Evolutionary conservation across 2,888 invertebrate genomes (phyloP).

Genomic region (Selenia dentaria): DNA sequence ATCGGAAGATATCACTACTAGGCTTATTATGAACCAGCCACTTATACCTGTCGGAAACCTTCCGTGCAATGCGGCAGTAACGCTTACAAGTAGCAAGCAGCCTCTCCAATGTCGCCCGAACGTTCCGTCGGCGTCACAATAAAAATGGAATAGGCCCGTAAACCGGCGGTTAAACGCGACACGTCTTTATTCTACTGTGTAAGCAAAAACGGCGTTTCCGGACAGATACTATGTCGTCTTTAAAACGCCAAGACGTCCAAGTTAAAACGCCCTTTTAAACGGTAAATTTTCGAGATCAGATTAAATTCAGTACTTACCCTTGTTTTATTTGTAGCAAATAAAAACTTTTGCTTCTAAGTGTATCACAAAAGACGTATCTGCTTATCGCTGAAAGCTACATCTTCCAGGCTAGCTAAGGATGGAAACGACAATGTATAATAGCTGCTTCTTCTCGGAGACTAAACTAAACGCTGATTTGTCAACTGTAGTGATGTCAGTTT

Average conservation of each 20-base stretch:
- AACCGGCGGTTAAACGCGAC: conserved; percentile 28
- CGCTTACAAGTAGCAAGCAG: conserved; percentile 12
- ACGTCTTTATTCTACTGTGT: conserved; percentile 33
- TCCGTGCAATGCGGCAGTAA: conserved; percentile 13
- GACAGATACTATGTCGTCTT: conserved; percentile 17
- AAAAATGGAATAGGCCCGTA: conserved; percentile 30
- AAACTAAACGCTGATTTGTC: no score
- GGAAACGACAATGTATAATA: no score
- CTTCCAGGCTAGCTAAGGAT: no score
- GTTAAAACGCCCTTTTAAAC: neutral
- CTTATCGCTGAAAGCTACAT: no score
- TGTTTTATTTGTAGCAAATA: no score
- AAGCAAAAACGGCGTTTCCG: conserved; percentile 21
- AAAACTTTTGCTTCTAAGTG: no score
- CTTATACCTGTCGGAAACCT: neutral
- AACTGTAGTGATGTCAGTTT: no score
- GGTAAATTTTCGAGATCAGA: conserved; percentile 1
- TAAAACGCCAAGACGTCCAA: conserved; percentile 12
- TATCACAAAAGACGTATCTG: no score
- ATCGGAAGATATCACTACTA: no score
- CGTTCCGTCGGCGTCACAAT: conserved; percentile 19
- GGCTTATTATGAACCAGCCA: no score
- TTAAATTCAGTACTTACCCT: neutral
- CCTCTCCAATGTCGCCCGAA: conserved; percentile 17
- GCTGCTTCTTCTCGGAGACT: no score